Percentiles rank a stretch among this genome's conserved stretches.
phyloP scores from a whole-genome alignment of 35 echinoderm and acorn worm genomes.

The Stichopus chloronotus region DNA sequence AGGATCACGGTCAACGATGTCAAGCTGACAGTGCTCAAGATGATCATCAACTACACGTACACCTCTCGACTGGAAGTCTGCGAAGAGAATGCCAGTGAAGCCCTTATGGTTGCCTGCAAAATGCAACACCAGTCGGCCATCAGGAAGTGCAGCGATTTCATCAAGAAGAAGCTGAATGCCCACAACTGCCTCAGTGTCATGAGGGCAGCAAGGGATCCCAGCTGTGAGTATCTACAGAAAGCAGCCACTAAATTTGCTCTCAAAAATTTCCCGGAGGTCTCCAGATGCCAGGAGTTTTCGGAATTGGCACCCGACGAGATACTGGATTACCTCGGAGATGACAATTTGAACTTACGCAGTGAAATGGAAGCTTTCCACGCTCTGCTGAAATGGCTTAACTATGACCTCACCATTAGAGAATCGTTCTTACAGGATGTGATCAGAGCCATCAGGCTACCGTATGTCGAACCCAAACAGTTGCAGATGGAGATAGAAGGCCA shows the following conservation, averaged over 20 bases:
- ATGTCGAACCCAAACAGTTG: constrained; percentile 74
- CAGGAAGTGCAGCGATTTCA: constrained; percentile 91
- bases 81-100: constrained; percentile 91
- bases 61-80: constrained; percentile 89
- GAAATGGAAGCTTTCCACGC: constrained; percentile 93
- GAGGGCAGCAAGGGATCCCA: constrained; percentile 73
- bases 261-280: constrained; percentile 89
- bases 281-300: constrained; percentile 78
- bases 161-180: constrained; percentile 81
- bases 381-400: constrained; percentile 86
- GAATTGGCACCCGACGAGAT: constrained; percentile 76
- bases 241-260: constrained; percentile 89
- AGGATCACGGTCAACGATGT: constrained; percentile 78
- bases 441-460: constrained; percentile 75
- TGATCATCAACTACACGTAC: constrained; percentile 93
- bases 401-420: constrained; percentile 67
- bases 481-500: constrained; percentile 63
- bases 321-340: constrained; percentile 87
- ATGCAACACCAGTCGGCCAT: constrained; percentile 90
- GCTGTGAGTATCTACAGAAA: constrained; percentile 85
- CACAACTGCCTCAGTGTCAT: constrained; percentile 89
- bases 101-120: constrained; percentile 74
- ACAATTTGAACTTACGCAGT: constrained; percentile 81
- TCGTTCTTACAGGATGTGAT: constrained; percentile 65
- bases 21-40: constrained; percentile 80